Base-by-base conservation (phyloP, 1,140 invertebrate species). In the Heliconius nattereri region DNA sequence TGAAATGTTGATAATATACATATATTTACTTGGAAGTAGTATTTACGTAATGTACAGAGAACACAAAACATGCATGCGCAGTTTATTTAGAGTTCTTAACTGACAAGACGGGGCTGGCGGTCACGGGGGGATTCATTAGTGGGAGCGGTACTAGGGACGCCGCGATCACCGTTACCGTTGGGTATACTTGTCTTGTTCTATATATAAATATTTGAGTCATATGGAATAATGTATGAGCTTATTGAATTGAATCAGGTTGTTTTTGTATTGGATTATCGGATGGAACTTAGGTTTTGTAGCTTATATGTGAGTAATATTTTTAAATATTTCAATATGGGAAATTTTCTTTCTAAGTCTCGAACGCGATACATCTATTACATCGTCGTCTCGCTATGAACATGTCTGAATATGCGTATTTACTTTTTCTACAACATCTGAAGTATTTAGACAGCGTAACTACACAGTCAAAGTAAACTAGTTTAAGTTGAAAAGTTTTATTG, bases 121-220 rank as follows among this genome's bases (percentile, higher is more conserved):
- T 78, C 90, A 84, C 87, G 79, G 73, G 88, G 89, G 87, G 88
- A 87, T 87, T 91, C 87, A 91, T 91, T 88, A 80, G 79, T 57
- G 74, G 60, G 19, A 72, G 35, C 73, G 23, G 71, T 72, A 52
- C n/a, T 75, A 71, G 85, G 82, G 84, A 88, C 82, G 83, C 82
- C 81, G 82, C 84, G 84, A 66, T 88, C 87, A 87, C 83, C 84
- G 71, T 77, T 78, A 84, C 80, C 76, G 45, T 16, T 77, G 81
- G 81, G 76, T 80, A 80, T 80, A 66, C 71, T 19, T 40, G 78
- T 19, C 75, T 73, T 73, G 35, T 40, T 2, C 13, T 73, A 49
- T 29, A 35, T 73, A 73, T 49, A 49, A 45, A 73, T 49, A 49
- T 66, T 66, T 66, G 26, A 29, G 26, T 66, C 60, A 66, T 29